These are phyloP conservation scores for Macaria liturata DNA, from an alignment of 2,888 invertebrate genomes.

Conservation along the genomic window DNA sequence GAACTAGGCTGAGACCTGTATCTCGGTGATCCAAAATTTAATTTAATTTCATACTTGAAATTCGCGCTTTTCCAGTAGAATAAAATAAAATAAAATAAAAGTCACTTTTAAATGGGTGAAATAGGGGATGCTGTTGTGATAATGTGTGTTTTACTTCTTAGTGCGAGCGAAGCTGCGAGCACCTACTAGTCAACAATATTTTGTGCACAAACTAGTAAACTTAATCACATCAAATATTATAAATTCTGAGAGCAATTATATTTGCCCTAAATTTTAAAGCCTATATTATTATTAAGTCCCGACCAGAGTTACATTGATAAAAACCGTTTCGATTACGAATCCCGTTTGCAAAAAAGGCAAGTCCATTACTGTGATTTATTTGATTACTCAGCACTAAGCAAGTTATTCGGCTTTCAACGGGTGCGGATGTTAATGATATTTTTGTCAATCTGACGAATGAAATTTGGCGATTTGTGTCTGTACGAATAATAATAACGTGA, in stretches of 20 bases:
- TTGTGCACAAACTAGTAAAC: too few relatives aligned
- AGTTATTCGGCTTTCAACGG: conserved; percentile 53
- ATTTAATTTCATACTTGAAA: too few relatives aligned
- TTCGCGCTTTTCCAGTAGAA: too few relatives aligned
- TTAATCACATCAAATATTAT: too few relatives aligned
- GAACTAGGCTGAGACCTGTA: too few relatives aligned
- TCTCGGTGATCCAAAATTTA: too few relatives aligned
- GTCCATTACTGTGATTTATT: conserved; percentile 75
- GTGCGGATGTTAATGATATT: conserved; percentile 10
- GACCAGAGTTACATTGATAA: conserved; percentile 27
- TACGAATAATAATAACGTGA: not conserved
- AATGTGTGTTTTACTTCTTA: too few relatives aligned
- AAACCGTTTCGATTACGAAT: conserved; percentile 57
- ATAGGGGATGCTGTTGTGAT: too few relatives aligned
- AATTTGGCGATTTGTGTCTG: not conserved
- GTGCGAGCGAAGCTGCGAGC: not conserved
- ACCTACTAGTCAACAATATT: not conserved
- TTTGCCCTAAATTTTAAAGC: too few relatives aligned
- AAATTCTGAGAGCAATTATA: too few relatives aligned
- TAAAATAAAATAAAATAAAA: too few relatives aligned
- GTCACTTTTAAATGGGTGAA: not conserved
- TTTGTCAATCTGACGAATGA: not conserved
- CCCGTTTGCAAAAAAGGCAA: conserved; percentile 66
- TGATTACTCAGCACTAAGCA: conserved; percentile 73
- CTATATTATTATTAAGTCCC: not conserved